Evolutionary conservation across 1,140 invertebrate genomes (phyloP).

Genomic region (Drosophila burlai): DNA sequence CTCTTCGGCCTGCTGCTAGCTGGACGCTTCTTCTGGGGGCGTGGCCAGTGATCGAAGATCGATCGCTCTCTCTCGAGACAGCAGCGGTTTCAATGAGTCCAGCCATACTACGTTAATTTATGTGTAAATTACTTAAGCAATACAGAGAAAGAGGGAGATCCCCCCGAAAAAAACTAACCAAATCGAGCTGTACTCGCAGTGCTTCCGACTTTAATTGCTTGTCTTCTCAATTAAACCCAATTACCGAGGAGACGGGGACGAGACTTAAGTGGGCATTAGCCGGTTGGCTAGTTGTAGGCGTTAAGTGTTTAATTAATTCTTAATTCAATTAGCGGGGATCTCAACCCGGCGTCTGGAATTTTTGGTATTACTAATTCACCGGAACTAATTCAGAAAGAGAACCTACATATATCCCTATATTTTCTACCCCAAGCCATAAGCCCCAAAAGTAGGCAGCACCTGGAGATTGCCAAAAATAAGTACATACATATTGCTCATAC

Average conservation of each 20-base stretch:
- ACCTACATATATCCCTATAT: too few species aligned
- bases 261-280: conserved; percentile 47
- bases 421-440: too few species aligned
- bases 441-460: too few species aligned
- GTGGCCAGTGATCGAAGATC: too few species aligned
- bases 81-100: conserved; percentile 53
- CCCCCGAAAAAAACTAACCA: conserved; percentile 37
- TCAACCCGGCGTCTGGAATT: conserved; percentile 11
- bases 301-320: conserved; percentile 75
- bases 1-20: too few species aligned
- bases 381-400: conserved; percentile 15
- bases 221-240: conserved; percentile 74
- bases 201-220: conserved; percentile 67
- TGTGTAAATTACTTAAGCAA: conserved; percentile 71
- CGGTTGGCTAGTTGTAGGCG: conserved; percentile 60
- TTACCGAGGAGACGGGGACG: conserved; percentile 44
- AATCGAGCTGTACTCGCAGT: conserved; percentile 25
- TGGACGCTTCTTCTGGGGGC: too few species aligned
- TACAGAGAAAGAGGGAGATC: conserved; percentile 10
- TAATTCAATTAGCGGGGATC: conserved; percentile 73
- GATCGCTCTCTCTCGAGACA: conserved; percentile 3
- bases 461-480: too few species aligned
- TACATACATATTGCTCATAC: too few species aligned
- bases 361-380: conserved; percentile 20
- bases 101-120: conserved; percentile 78